Percentiles rank a stretch among this genome's conserved stretches.
phyloP scores from a whole-genome alignment of 2,113 vertebrate species.

The Nannospalax galili region DNA sequence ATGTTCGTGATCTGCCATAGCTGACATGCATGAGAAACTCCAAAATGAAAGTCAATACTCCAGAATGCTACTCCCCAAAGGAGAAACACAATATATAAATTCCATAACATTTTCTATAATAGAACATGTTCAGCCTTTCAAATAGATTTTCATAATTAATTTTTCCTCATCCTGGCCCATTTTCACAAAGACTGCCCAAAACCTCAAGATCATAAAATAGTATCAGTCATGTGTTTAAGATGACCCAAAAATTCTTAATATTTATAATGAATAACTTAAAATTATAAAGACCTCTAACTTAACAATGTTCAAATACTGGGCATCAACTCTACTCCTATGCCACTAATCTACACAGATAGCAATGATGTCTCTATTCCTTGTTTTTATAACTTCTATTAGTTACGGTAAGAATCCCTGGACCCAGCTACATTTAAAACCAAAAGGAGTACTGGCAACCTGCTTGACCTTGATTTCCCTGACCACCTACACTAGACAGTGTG shows the following conservation, averaged over 20 bases:
- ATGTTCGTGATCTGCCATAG: neutral
- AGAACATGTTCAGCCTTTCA: slow-evolving; percentile 48
- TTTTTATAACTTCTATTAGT: slow-evolving; percentile 39
- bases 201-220: slow-evolving; percentile 34
- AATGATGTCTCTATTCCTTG: neutral
- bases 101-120: neutral
- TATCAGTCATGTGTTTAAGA: neutral
- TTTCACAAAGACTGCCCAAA: slow-evolving; percentile 55
- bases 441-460: neutral
- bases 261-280: slow-evolving; percentile 37
- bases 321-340: neutral
- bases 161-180: slow-evolving; percentile 39
- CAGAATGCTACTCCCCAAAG: slow-evolving; percentile 50
- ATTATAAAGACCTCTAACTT: slow-evolving; percentile 13
- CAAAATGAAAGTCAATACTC: slow-evolving; percentile 51
- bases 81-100: slow-evolving; percentile 45
- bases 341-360: neutral
- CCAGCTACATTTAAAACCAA: slow-evolving; percentile 26
- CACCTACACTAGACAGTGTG: neutral
- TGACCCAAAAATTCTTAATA: slow-evolving; percentile 39
- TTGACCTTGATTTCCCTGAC: slow-evolving; percentile 1
- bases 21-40: slow-evolving; percentile 8
- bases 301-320: slow-evolving; percentile 33
- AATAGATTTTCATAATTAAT: slow-evolving; percentile 56
- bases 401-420: neutral